Evolutionary conservation across 2,113 vertebrate species (phyloP), one percentile per base, ranked within the genome.

Genomic region (Zosterops japonicus): DNA sequence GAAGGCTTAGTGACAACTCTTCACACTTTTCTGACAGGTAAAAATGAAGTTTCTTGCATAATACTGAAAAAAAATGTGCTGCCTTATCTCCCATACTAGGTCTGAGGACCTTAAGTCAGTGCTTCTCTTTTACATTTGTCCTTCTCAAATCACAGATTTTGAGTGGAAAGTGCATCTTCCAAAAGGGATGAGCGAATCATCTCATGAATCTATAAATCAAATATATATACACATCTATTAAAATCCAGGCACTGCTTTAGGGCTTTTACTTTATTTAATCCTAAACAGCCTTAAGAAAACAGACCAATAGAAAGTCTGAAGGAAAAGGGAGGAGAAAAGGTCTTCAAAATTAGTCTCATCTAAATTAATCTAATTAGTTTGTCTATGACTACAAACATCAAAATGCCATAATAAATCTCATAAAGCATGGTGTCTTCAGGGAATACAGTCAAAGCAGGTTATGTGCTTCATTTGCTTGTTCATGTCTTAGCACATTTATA

Each of bases 11-110:
- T 97, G n/a, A 96, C 87, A 24, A 96, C 78, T 56, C 98, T 99
- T 46, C 91, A 92, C 4, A 39, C 85, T 5, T 99, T 99, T 94
- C 98, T 99, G 78, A 46, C 80, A 89, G 98, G 99, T 99, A 94
- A 98, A 95, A 72, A 28, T 10, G 6, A 87, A 17, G 10, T 60
- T 89, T 87, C 18, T 72, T 68, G n/a, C 8, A 5, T 25, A 42
- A 63, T 33, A 31, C 0, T 67, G 57, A 52, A 87, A 61, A 71
- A 75, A 71, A 75, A 33, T 0, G 2, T 11, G 21, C 27, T 61
- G 24, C 47, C 11, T 3, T 11, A 17, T 61, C 8, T 86, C 71
- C 59, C 2, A 1, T 9, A 7, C 7, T 35, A 28, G 6, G 22
- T 47, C 44, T 57, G 55, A 72, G 39, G 6, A 84, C 71, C 14